A percentile compares a stretch with the other conserved stretches of the same genome.
phyloP scores from a whole-genome alignment of 2,113 vertebrate species.

The Microcebus jonahi region DNA sequence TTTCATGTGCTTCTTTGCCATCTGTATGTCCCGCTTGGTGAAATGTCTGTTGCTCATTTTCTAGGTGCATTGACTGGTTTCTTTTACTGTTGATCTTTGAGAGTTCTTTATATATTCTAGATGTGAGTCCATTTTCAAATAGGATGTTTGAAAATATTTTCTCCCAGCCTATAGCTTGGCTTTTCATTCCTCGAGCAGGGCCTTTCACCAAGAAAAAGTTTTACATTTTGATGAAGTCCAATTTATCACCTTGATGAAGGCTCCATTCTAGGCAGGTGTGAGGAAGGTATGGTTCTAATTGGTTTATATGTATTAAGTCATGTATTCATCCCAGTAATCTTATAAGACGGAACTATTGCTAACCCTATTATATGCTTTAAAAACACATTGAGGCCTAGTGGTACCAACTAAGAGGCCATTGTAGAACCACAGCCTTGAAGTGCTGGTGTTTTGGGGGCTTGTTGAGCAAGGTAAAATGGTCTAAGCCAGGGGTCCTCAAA shows the following conservation, averaged over 20 bases:
- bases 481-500: no score
- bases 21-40: neutral
- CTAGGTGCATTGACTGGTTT: neutral
- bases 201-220: neutral
- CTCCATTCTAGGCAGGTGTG: neutral
- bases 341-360: neutral
- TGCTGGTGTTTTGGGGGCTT: neutral
- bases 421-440: neutral
- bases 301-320: neutral
- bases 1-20: neutral
- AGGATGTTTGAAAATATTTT: neutral
- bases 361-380: no score
- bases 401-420: neutral
- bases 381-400: rapidly evolving
- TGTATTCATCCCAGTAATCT: neutral
- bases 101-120: neutral
- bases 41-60: neutral
- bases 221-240: neutral
- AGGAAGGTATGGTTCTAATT: neutral
- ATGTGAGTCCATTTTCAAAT: neutral
- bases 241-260: neutral
- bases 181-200: neutral
- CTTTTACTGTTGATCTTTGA: neutral
- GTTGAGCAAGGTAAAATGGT: neutral
- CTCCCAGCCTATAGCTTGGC: neutral